Evolutionary conservation across 2,888 invertebrate genomes (phyloP).

Genomic region (Meiosimyza platycephala): DNA sequence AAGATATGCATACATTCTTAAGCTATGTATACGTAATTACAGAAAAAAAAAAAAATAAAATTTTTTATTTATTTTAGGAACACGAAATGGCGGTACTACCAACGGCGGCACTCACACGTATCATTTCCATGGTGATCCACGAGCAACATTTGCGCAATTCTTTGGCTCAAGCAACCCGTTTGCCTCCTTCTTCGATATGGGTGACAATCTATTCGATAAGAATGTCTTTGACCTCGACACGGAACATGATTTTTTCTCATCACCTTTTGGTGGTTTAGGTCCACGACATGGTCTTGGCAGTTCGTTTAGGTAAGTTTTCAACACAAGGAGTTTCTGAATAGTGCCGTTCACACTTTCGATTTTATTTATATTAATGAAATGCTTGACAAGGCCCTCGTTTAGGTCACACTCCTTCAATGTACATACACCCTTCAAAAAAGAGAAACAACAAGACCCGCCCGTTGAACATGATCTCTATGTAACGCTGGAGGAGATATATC

Average conservation of each 20-base stretch:
- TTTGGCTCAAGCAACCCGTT: conserved; percentile 97
- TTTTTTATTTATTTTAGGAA: conserved; percentile 64
- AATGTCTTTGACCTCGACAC: conserved; percentile 80
- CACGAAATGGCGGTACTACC: conserved; percentile 71
- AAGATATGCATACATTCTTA: not conserved
- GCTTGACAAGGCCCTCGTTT: conserved; percentile 70
- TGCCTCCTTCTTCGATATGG: conserved; percentile 86
- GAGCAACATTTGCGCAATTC: conserved; percentile 97
- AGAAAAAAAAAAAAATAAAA: not conserved
- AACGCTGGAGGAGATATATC: conserved; percentile 92
- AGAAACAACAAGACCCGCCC: conserved; percentile 88
- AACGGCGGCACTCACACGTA: conserved; percentile 79
- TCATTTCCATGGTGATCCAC: conserved; percentile 94
- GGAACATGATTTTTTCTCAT: conserved; percentile 83
- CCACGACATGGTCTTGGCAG: conserved; percentile 78
- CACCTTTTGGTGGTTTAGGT: conserved; percentile 79
- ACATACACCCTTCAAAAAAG: conserved; percentile 80
- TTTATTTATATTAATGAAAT: conserved; percentile 52
- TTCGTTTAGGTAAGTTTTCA: conserved; percentile 71
- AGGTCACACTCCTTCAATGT: conserved; percentile 91
- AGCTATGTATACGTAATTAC: not conserved
- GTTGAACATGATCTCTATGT: conserved; percentile 95
- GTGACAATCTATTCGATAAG: conserved; percentile 73
- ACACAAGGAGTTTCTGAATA: too few species aligned
- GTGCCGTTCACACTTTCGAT: conserved; percentile 48